Base-by-base conservation (phyloP, 2,888 invertebrate genomes). In the Coremacera marginata region DNA sequence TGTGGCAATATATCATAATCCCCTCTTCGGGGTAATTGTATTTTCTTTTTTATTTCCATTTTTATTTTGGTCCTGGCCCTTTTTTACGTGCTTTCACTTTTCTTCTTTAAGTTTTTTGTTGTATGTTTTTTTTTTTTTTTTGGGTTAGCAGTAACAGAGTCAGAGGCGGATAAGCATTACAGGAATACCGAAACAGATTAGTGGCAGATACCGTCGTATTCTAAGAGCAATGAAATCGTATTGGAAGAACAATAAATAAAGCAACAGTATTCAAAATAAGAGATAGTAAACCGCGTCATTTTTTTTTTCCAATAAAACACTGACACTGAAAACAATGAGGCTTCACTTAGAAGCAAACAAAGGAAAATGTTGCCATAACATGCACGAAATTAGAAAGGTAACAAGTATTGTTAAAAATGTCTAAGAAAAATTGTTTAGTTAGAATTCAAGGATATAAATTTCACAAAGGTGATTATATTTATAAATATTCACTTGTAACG, bases 11-110 rank as follows among this genome's bases (percentile, higher is more conserved):
- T 22, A 51, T 70, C 70, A 52, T 52, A 70, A 70, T 70, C 70
- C 70, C 16, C 52, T 49, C 27, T 70, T 14, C 70, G n/a, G 70
- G 14, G 51, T 52, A 70, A 51, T 70, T 31, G 52, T 70, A 67
- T 49, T 52, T 57, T 70, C 55, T 70, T 68, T 70, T 70, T 70
- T 68, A 51, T 68, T 31, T 27, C 22, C 49, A 49, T 67, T 67
- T 67, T 49, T 49, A 44, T 67, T 49, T 67, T n/a, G n/a, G n/a
- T 19, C 19, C 19, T 16, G 16, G 25, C 65, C 27, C n/a, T 31
- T 25, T 31, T 3, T 5, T 9, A 19, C 31, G 9, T 19, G 31
- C 65, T 65, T 1, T n/a, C 22, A 22, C 55, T 44, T 44, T 44
- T 44, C 44, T 44, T n/a, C 22, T 57, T 57, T 19, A 14, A 22